Evolutionary conservation across 2,888 invertebrate genomes (phyloP), one percentile per base, ranked within the genome.

Genomic region (Cephus rjabovi): DNA sequence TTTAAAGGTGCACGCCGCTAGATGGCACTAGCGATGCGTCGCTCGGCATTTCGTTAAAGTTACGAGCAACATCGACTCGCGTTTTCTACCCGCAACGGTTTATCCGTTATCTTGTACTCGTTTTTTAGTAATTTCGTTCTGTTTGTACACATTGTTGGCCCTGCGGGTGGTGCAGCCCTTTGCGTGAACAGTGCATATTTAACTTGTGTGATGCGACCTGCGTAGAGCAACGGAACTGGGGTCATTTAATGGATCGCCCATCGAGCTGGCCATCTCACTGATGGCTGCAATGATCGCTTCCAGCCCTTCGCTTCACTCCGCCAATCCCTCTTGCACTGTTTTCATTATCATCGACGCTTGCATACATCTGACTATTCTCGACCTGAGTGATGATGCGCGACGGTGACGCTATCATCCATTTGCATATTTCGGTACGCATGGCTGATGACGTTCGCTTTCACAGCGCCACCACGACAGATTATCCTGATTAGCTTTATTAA

Each of bases 201-300:
- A 56, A 56, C 56, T 56, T 56, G 56, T 23, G 15, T 2, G 56
- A 56, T 56, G 56, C 56, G 23, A 56, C 56, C 56, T 56, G 56
- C 56, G 56, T 56, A 23, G 56, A 15, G 56, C 56, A 23, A 56
- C 56, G 56, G 23, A 56, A 56, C 56, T 56, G 56, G 56, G 81
- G 80, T 85, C 81, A 82, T 86, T 87, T 86, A 87, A 86, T 85
- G 85, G 85, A 86, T 87, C 84, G 84, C 82, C 85, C 84, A 87
- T 87, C 83, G 86, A 82, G 82, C 82, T 82, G 84, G 81, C 84
- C 85, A 83, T 86, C 86, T 80, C 83, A 80, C 83, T 85, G 87
- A 86, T 87, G 85, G 84, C 85, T 82, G 81, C 84, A 83, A 86
- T 87, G 87, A 86, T 85, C 81, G 82, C 71, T 34, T 33, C 71